Percentiles rank a stretch among this genome's conserved stretches.
phyloP scores from a whole-genome alignment of 2,797 vertebrate species.

The Sylvia borin region DNA sequence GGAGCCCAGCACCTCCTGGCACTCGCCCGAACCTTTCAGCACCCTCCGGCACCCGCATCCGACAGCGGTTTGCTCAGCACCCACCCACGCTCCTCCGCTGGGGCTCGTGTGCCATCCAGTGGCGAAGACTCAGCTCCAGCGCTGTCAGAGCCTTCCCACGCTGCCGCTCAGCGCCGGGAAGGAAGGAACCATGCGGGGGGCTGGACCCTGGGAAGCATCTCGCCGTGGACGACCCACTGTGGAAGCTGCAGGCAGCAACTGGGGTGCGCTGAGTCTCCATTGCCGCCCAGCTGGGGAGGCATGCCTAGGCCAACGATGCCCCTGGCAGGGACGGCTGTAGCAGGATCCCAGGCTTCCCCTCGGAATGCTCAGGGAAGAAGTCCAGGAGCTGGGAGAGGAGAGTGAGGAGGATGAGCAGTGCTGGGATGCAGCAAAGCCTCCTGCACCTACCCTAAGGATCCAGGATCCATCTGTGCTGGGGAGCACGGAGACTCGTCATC shows the following conservation, averaged over 20 bases:
- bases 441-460: not conserved
- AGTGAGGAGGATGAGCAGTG: not conserved
- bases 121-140: not conserved
- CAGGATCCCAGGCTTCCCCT: not conserved
- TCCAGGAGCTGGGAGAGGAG: not conserved
- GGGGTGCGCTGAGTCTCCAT: not conserved
- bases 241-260: not conserved
- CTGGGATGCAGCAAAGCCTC: not conserved
- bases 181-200: not conserved
- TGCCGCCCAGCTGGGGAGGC: not conserved
- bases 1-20: not conserved
- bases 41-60: not conserved
- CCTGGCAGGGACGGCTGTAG: not conserved
- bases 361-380: not conserved
- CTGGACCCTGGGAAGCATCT: not conserved
- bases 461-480: not conserved
- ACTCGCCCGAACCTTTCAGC: too few relatives aligned
- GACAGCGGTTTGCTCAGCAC: not conserved
- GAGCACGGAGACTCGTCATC: not conserved
- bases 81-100: not conserved
- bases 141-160: not conserved
- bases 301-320: not conserved
- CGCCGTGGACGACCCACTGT: not conserved
- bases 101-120: constrained; percentile 34
- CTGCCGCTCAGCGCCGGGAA: not conserved